Percentiles rank a stretch among this genome's conserved stretches.
These are phyloP conservation scores for Acronicta aceris DNA, from an alignment of 2,888 invertebrate genomes.

Conservation along the genomic window DNA sequence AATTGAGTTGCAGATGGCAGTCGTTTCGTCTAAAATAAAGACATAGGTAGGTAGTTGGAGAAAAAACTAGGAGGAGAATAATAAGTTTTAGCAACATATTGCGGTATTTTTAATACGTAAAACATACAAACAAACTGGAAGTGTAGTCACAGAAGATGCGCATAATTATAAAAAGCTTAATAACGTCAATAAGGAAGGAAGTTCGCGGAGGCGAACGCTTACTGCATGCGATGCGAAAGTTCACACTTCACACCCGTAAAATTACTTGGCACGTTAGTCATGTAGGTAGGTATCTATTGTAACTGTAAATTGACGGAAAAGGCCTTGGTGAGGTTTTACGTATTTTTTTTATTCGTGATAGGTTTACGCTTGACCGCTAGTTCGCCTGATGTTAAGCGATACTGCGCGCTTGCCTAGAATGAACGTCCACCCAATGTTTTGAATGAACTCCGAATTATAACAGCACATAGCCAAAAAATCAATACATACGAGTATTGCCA, in stretches of 20 bases:
- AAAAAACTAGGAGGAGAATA: too few relatives aligned
- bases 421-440: not conserved
- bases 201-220: not conserved
- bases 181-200: not conserved
- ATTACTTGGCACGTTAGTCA: not conserved
- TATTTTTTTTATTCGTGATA: too few relatives aligned
- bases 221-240: too few relatives aligned
- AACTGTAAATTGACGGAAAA: not conserved
- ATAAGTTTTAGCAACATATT: conserved; percentile 10
- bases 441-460: not conserved
- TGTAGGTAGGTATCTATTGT: not conserved
- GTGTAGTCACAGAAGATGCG: not conserved
- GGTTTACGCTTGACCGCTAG: too few relatives aligned
- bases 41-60: too few relatives aligned
- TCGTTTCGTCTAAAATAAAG: too few relatives aligned
- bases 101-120: conserved; percentile 32
- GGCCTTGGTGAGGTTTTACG: not conserved
- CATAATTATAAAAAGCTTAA: not conserved
- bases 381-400: too few relatives aligned
- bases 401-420: too few relatives aligned
- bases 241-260: too few relatives aligned
- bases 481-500: too few relatives aligned
- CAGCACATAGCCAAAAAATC: too few relatives aligned
- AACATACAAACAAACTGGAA: not conserved
- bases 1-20: too few relatives aligned